A percentile compares a stretch with the other conserved stretches of the same genome.
phyloP scores from a whole-genome alignment of 2,113 vertebrate species.

The Nycticebus coucang region DNA sequence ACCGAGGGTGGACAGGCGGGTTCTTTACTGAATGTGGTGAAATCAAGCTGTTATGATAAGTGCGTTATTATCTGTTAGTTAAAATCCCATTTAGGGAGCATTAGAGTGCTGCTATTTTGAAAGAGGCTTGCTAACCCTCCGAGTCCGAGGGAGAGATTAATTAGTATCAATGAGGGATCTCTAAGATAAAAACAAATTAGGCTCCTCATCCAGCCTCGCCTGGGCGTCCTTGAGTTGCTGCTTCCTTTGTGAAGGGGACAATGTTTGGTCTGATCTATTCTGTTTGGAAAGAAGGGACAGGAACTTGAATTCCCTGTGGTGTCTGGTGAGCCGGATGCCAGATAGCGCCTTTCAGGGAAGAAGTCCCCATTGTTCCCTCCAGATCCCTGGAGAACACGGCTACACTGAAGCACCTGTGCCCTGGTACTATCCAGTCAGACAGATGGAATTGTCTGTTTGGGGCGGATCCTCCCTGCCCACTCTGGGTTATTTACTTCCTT shows the following conservation, averaged over 20 bases:
- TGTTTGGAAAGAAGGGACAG: background rate
- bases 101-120: conserved; percentile 53
- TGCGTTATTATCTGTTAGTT: conserved; percentile 69
- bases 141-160: conserved; percentile 47
- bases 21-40: conserved; percentile 55
- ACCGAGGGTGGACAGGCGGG: background rate
- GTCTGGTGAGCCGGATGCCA: conserved; percentile 9
- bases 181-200: conserved; percentile 67
- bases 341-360: conserved; percentile 38
- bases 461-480: background rate
- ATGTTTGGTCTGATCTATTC: conserved; percentile 54
- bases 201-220: background rate
- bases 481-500: conserved; percentile 22
- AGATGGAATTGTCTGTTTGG: background rate
- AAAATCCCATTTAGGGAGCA: conserved; percentile 58
- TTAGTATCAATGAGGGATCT: conserved; percentile 58
- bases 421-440: background rate
- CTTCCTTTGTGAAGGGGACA: conserved; percentile 50
- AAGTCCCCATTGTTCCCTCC: background rate
- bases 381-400: background rate
- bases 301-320: background rate
- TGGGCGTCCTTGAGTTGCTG: conserved; percentile 46
- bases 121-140: conserved; percentile 49
- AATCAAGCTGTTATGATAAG: conserved; percentile 69
- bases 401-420: background rate